These are phyloP conservation scores for Penelope pileata DNA, from an alignment of 2,113 vertebrate genomes.

Conservation along the genomic window DNA sequence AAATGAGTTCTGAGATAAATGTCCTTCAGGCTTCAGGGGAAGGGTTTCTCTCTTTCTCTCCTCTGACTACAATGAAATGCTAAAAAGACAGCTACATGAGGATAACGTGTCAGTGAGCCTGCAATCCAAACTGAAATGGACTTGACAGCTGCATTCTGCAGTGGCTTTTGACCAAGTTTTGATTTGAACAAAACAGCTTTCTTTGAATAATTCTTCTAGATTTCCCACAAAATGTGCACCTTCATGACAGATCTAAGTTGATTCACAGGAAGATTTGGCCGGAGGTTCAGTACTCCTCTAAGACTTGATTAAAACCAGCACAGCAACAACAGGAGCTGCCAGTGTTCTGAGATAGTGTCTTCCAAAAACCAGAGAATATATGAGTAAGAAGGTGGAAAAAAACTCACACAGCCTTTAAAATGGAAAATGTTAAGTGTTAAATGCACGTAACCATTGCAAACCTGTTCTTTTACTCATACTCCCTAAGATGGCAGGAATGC, in stretches of 20 bases:
- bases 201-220: not conserved
- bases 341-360: not conserved
- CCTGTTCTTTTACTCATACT: not conserved
- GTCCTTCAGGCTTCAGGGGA: not conserved
- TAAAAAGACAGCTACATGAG: not conserved
- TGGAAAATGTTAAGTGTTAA: not conserved
- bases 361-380: not conserved
- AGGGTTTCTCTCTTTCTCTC: not conserved
- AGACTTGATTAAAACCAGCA: not conserved
- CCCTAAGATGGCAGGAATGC: not conserved
- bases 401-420: not conserved
- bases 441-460: not conserved
- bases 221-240: accelerated
- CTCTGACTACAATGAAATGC: not conserved
- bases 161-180: not conserved
- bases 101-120: not conserved
- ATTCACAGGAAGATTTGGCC: not conserved
- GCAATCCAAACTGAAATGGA: not conserved
- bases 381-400: not conserved
- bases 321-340: not conserved
- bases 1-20: not conserved
- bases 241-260: not conserved
- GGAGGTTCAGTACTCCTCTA: not conserved
- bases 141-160: not conserved
- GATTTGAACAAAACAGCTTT: not conserved